Evolutionary conservation across 2,888 invertebrate species (phyloP).

Genomic region (Coecobrya sp.): DNA sequence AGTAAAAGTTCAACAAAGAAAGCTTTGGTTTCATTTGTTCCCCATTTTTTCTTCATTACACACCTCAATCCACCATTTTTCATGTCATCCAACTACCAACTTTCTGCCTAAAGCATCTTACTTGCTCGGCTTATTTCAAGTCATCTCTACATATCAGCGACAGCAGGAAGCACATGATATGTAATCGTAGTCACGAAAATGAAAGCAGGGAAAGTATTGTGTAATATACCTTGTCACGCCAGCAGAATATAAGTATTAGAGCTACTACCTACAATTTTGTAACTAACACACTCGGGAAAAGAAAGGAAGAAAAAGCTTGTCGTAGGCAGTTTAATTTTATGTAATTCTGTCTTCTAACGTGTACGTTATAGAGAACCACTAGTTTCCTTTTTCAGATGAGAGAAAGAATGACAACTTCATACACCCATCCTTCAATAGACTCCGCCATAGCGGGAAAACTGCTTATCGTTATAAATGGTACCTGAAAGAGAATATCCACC

Average conservation of each 20-base stretch:
- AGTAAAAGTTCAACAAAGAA: background rate
- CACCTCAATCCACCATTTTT: conserved; percentile 27
- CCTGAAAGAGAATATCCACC: background rate
- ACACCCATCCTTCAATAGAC: background rate
- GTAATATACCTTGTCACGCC: background rate
- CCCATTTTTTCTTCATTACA: conserved; percentile 29
- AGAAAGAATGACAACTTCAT: background rate
- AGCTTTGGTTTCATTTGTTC: conserved; percentile 4
- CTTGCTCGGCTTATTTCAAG: conserved; percentile 12
- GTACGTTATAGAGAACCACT: background rate
- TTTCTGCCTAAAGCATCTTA: conserved; percentile 25
- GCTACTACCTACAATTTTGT: conserved; percentile 8
- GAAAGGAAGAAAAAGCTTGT: background rate
- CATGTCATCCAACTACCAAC: conserved; percentile 22
- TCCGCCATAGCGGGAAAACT: background rate
- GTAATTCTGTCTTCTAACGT: background rate
- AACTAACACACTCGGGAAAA: background rate
- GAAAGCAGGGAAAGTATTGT: background rate
- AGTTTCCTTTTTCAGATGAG: background rate
- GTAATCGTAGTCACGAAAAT: conserved; percentile 7
- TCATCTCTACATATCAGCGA: background rate
- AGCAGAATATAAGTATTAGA: background rate
- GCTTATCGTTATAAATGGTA: background rate
- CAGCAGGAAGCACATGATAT: conserved; percentile 18
- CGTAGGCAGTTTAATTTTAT: conserved; percentile 1